Evolutionary conservation across 2,888 invertebrate genomes (phyloP), one percentile per base, ranked within the genome.

Genomic region (Lasioglossum pauxillum): DNA sequence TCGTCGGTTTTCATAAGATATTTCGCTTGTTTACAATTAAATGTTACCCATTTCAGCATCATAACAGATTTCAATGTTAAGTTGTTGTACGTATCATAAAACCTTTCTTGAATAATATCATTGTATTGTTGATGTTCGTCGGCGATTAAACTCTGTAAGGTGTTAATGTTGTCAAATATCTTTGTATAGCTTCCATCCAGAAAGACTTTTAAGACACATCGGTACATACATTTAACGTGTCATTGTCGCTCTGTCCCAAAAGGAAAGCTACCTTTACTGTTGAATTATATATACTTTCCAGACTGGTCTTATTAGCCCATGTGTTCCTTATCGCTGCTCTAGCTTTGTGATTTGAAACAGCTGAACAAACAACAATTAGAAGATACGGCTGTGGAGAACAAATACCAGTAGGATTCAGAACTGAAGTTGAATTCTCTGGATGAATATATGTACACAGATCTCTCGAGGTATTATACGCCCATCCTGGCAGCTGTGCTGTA

Each of bases 1-100:
- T 98, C 98, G 90, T 98, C 98, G 7, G 98, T 97, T 96, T 98
- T 98, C 95, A 98, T 96, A 38, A 98, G 96, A 95, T 97, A 98
- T 72, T 96, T 96, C 0, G 96, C 96, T 57, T 93, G 91, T 38
- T 92, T 92, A 87, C 98, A 98, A 91, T 97, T 96, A 64, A 96
- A 96, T 10, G 96, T 97, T 38, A 97, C 97, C 97, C 98, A 97
- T 94, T 98, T 98, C 82, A 98, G 94, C 96, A 98, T 97, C 97
- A 98, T 97, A 19, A 98, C 97, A 73, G 98, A 97, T 94, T 98
- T 98, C 44, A 98, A 93, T 0, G 98, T 98, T 89, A 98, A 96
- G 96, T 98, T 98, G 94, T 98, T 98, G 93, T 98, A 98, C 0
- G 98, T 97, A 94, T 98, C 98, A 64, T 97, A 95, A 93, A 98